Base-by-base conservation (phyloP, 1,140 invertebrate genomes). In the Solenopsis fugax region DNA sequence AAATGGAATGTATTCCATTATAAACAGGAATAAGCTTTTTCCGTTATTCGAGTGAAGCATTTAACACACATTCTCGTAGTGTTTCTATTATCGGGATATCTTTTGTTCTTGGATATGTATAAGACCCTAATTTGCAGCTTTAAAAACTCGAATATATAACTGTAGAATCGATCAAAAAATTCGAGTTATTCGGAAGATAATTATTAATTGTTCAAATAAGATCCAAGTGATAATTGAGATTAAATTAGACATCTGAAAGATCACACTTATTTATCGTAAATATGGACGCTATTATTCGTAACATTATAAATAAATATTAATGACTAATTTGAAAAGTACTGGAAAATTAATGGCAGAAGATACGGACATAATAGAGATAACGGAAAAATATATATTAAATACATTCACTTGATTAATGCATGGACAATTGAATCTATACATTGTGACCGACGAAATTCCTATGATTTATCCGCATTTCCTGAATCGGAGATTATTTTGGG, bases 1-100 rank as follows among this genome's bases (percentile, higher is more conserved):
- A 54, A 73, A 73, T 56, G 29, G 4, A 67, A 67, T 54, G 29
- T 34, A 72, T 54, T 54, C 54, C 29, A 71, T 50, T 18, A 48
- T 16, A 72, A 52, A 52, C 16, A 34, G 24, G 21, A 52, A 52
- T 29, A 29, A 34, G 12, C 24, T 72, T 52, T 16, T 18, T 34
- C 50, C 9, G 21, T 21, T 75, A 76, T 76, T 37, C 18, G 24
- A 37, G n/a, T 37, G 50, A 76, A 58, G n/a, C 34, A 18, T 41
- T 54, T 56, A 75, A 75, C 56, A 41, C 7, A 56, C 6, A 1
- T 72, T 29, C 13, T 16, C 10, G 4, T 52, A 5, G 52, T 9
- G 1, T 12, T 58, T 60, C 54, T 16, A 45, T 24, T 41, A 24
- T 41, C 13, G 10, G 37, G 41, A 67, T 41, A 65, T 45, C 37